Base-by-base conservation (phyloP, 1,140 invertebrate genomes). In the Eufriesea mexicana region DNA sequence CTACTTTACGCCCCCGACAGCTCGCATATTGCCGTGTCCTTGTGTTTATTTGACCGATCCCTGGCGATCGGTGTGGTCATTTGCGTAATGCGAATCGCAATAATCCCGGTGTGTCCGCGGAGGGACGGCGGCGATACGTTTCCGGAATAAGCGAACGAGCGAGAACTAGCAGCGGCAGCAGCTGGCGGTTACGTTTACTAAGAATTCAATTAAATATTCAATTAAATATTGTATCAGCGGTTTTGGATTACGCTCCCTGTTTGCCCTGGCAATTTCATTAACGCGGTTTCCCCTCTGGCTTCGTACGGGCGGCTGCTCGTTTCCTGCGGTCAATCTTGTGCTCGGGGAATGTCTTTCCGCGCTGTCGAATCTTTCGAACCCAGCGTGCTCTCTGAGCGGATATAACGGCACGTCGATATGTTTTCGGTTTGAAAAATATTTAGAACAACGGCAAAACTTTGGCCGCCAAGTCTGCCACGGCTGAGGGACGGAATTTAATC, bases 181-280 rank as follows among this genome's bases (percentile, higher is more conserved):
- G 23, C 42, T 51, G 70, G 64, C 54, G 81, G 76, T 73, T 79
- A 67, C 70, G 74, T 59, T 71, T 73, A 66, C 87, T 92, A 92
- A 92, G 89, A 91, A 92, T 92, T 91, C 87, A 89, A 90, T 91
- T 92, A 91, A 92, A 92, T 92, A 92, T 92, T 91, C 87, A 88
- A 90, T 91, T 92, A 91, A 92, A 92, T 92, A 91, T 90, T 92
- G 87, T 87, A 92, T 91, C 85, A 89, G 86, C 74, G 79, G 81
- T 83, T 83, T 86, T 76, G 85, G 73, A 84, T 89, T 84, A 83
- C 77, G 83, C 71, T 66, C 70, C 20, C 54, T 86, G 81, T 86
- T 86, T 83, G 81, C 82, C 62, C 80, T 62, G 72, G 80, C 85
- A 89, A 89, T 87, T 89, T 88, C 88, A 89, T 89, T 89, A 90